phyloP scores from a whole-genome alignment of 1,140 invertebrate genomes.

The Temnothorax longispinosus region DNA sequence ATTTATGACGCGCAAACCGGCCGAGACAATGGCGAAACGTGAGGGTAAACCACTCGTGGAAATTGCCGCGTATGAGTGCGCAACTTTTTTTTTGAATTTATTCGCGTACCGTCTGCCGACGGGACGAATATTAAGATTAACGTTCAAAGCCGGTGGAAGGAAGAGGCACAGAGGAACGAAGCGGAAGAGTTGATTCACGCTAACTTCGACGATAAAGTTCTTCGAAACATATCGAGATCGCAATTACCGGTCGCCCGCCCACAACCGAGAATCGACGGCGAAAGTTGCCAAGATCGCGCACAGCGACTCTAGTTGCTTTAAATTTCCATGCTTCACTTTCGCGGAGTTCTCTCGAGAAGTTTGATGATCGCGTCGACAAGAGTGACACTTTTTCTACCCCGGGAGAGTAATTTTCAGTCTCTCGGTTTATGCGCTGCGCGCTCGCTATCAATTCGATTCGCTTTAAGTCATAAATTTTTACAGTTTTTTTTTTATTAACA shows the following conservation, averaged over 20 bases:
- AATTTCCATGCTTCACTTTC: slow-evolving; percentile 39
- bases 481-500: slow-evolving; percentile 13
- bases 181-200: slow-evolving; percentile 17
- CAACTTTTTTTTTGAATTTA: slow-evolving; percentile 68
- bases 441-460: slow-evolving; percentile 12
- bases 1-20: slow-evolving; percentile 45
- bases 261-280: slow-evolving; percentile 42
- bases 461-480: slow-evolving; percentile 51
- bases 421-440: background rate
- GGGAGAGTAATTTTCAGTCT: slow-evolving; percentile 29
- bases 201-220: slow-evolving; percentile 46
- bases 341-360: slow-evolving; percentile 31
- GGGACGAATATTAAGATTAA: slow-evolving; percentile 66
- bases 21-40: slow-evolving; percentile 18
- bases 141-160: slow-evolving; percentile 18
- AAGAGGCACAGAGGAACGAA: background rate
- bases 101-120: background rate
- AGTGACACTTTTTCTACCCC: slow-evolving; percentile 20
- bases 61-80: slow-evolving; percentile 41
- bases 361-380: slow-evolving; percentile 46
- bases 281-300: slow-evolving; percentile 49
- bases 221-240: slow-evolving; percentile 55
- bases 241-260: slow-evolving; percentile 38
- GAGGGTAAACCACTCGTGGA: slow-evolving; percentile 59
- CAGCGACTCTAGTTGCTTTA: slow-evolving; percentile 24